Conservation (phyloP, 2,113 vertebrate genomes). For the Lota lota region DNA sequence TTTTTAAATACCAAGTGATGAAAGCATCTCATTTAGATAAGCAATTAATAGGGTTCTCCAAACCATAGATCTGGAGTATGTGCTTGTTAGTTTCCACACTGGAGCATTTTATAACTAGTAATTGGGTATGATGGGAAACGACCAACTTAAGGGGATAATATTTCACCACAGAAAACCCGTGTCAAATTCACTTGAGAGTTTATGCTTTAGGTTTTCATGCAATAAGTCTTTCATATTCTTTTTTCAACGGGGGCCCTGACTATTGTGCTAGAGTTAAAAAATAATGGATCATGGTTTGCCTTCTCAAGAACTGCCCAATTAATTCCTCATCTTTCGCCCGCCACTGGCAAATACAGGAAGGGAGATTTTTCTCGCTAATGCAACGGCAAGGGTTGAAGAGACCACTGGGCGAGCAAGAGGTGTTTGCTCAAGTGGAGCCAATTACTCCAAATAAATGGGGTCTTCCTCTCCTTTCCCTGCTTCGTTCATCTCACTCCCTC, state of each 20-base stretch:
- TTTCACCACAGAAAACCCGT: neutral
- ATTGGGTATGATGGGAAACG: slow-evolving; percentile 20
- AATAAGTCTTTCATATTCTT: slow-evolving; percentile 22
- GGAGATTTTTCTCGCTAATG: slow-evolving; percentile 38
- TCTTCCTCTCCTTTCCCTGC: slow-evolving; percentile 62
- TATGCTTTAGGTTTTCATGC: slow-evolving; percentile 9
- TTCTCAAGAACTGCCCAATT: slow-evolving; percentile 24
- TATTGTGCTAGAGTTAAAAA: slow-evolving; percentile 24
- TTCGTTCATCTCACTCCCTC: slow-evolving; percentile 34
- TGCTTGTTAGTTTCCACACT: slow-evolving; percentile 7
- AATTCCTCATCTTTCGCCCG: slow-evolving; percentile 26
- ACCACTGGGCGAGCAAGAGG: slow-evolving; percentile 59
- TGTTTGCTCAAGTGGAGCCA: slow-evolving; percentile 82
- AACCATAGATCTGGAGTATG: slow-evolving; percentile 24
- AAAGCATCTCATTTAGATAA: slow-evolving; percentile 4
- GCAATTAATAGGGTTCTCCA: slow-evolving; percentile 11
- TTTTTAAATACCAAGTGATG: neutral
- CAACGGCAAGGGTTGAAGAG: slow-evolving; percentile 42
- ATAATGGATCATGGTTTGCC: slow-evolving; percentile 24
- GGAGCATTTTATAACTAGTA: slow-evolving; percentile 16
- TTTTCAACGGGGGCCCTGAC: slow-evolving; percentile 7
- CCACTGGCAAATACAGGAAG: slow-evolving; percentile 40
- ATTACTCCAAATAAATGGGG: slow-evolving; percentile 78
- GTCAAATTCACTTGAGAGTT: slow-evolving; percentile 13
- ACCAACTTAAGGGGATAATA: slow-evolving; percentile 9